A percentile compares a stretch with the other conserved stretches of the same genome.
phyloP scores from a whole-genome alignment of 2,888 invertebrate genomes.

The Pterostichus niger region DNA sequence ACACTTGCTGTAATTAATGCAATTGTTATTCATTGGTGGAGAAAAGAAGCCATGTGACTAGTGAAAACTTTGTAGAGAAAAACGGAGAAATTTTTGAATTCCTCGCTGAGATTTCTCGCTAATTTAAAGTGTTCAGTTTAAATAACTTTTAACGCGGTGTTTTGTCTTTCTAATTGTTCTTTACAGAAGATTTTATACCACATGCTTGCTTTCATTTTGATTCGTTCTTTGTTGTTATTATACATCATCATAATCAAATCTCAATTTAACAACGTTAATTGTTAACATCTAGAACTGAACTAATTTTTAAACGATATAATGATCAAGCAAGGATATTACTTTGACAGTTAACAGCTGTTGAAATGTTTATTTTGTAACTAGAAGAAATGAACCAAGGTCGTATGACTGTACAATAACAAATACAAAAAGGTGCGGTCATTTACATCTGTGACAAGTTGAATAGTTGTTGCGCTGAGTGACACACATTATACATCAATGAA shows the following conservation, averaged over 20 bases:
- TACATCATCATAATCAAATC: no score
- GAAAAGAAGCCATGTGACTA: not conserved
- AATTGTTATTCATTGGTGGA: not conserved
- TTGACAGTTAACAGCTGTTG: conserved; percentile 10
- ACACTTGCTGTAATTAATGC: not conserved
- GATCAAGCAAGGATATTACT: not conserved
- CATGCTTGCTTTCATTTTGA: not conserved
- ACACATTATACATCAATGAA: no score
- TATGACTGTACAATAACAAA: not conserved
- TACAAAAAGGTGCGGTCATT: not conserved
- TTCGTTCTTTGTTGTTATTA: not conserved
- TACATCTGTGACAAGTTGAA: no score
- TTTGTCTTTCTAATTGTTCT: not conserved
- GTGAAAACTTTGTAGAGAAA: not conserved
- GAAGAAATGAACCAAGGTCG: not conserved
- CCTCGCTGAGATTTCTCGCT: not conserved
- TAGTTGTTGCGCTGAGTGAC: no score
- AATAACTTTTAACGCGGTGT: not conserved
- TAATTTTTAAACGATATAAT: not conserved
- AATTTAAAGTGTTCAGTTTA: no score
- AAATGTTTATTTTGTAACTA: not conserved
- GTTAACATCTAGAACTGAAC: not conserved
- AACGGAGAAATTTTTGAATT: not conserved
- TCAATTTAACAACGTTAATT: not conserved
- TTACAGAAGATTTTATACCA: not conserved